Percentiles rank a stretch among this genome's conserved stretches.
Evolutionary conservation across 2,888 invertebrate genomes (phyloP).

Genomic region (Cantharis nigra): DNA sequence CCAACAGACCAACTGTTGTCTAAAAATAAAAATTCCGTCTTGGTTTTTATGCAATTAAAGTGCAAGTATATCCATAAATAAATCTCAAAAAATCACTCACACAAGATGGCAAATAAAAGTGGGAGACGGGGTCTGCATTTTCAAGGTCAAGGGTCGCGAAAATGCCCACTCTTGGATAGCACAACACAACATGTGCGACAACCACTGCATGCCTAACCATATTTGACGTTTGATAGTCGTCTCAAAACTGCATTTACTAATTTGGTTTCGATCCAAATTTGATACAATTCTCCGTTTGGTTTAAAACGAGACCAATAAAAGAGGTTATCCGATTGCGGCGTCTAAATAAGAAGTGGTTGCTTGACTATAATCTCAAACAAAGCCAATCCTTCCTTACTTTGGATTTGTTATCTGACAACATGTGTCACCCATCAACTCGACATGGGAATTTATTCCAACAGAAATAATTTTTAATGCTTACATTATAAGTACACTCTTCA

Average conservation of each 20-base stretch:
- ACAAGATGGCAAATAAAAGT: conserved; percentile 31
- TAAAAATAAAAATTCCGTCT: background rate
- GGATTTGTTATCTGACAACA: conserved; percentile 37
- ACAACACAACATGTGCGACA: conserved; percentile 34
- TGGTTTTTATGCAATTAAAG: conserved; percentile 22
- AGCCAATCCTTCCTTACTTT: conserved; percentile 31
- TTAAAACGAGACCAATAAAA: conserved; percentile 51
- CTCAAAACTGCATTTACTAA: conserved; percentile 54
- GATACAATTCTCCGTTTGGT: conserved; percentile 53
- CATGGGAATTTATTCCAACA: background rate
- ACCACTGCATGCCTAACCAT: conserved; percentile 52
- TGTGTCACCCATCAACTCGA: conserved; percentile 35
- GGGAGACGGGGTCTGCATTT: conserved; percentile 33
- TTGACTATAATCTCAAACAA: conserved; percentile 36
- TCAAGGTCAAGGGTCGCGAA: conserved; percentile 45
- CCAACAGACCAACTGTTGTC: background rate
- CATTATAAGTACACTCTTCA: background rate
- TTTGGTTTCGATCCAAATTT: conserved; percentile 56
- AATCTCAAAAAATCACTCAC: conserved; percentile 19
- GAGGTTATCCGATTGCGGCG: conserved; percentile 44
- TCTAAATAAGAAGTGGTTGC: conserved; percentile 42
- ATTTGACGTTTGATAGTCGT: conserved; percentile 55
- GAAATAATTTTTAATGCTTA: background rate
- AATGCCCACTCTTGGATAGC: conserved; percentile 29
- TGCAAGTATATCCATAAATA: conserved; percentile 13